Conservation (phyloP, 2,113 vertebrate species). For the Abramis brama region DNA sequence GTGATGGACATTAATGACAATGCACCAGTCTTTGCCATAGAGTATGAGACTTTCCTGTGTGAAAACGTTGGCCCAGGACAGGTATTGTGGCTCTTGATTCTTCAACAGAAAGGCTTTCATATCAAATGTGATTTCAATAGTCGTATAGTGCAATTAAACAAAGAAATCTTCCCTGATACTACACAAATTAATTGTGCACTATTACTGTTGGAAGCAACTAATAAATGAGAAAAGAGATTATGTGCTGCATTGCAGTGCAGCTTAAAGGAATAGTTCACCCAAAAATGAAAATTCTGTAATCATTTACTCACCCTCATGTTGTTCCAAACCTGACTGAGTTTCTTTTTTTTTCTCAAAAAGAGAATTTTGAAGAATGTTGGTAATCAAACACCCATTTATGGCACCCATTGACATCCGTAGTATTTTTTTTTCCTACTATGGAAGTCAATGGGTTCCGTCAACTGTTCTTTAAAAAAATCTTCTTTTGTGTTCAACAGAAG, state of each 20-base stretch:
- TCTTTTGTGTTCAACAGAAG: too few relatives aligned
- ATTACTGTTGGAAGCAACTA: neutral
- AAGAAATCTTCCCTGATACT: neutral
- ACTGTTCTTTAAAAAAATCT: too few relatives aligned
- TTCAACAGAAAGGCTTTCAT: neutral
- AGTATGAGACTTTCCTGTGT: constrained; percentile 87
- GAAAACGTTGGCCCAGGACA: constrained; percentile 82
- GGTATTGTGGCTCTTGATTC: constrained; percentile 66
- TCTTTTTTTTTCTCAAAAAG: too few relatives aligned
- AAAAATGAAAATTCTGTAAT: too few relatives aligned
- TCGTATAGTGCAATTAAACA: neutral
- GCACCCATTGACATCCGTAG: too few relatives aligned
- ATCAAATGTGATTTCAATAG: neutral
- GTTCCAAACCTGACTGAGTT: too few relatives aligned
- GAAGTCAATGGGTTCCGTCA: too few relatives aligned
- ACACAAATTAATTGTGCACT: neutral
- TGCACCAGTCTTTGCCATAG: constrained; percentile 85
- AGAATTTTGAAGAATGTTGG: too few relatives aligned
- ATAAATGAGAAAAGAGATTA: neutral
- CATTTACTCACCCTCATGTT: too few relatives aligned
- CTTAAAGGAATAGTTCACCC: too few relatives aligned
- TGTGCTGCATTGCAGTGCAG: neutral
- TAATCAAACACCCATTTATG: too few relatives aligned
- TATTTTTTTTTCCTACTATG: too few relatives aligned
- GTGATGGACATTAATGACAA: constrained; percentile 89